Conservation (phyloP, 2,113 vertebrate species). For the Plecotus auritus region DNA sequence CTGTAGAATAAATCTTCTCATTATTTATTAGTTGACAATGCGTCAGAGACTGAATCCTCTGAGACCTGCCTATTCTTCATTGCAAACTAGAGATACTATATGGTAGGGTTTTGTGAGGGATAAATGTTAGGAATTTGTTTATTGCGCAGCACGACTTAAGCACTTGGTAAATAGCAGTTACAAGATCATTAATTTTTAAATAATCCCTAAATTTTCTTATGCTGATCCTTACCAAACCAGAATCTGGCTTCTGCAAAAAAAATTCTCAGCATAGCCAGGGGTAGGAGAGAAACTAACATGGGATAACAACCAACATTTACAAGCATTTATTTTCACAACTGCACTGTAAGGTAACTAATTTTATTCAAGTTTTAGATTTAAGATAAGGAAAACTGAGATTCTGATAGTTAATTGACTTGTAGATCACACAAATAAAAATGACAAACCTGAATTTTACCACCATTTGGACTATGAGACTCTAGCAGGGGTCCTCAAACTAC, state of each 20-base stretch:
- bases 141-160: not conserved
- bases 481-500: no score
- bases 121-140: not conserved
- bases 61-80: not conserved
- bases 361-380: not conserved
- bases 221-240: not conserved
- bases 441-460: not conserved
- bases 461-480: not conserved
- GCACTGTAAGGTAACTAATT: not conserved
- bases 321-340: not conserved
- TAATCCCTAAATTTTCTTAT: not conserved
- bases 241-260: not conserved
- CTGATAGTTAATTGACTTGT: not conserved
- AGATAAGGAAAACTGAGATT: not conserved
- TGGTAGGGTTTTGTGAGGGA: not conserved
- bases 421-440: not conserved
- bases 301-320: not conserved
- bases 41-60: not conserved
- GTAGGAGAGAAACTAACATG: not conserved
- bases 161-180: not conserved
- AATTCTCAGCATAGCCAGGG: not conserved
- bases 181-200: not conserved
- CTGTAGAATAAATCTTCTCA: not conserved
- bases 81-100: not conserved
- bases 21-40: not conserved